Evolutionary conservation across 2,797 vertebrate species (phyloP).

Genomic region (Chaetophractus vellerosus): DNA sequence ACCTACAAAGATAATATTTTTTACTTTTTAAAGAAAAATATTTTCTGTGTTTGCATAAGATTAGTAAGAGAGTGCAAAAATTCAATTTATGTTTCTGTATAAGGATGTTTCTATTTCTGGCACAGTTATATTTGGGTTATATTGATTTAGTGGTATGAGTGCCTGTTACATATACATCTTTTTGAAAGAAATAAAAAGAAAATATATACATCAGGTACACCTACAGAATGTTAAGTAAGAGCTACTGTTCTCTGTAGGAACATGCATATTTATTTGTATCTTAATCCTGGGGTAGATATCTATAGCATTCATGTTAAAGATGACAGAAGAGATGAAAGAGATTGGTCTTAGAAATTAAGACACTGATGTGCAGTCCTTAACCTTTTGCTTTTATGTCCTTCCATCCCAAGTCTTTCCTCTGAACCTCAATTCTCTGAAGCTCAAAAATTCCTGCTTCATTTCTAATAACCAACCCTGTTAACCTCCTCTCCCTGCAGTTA

Average conservation of each 20-base stretch:
- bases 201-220: neutral
- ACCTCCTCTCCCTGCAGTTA: neutral
- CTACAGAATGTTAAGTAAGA: neutral
- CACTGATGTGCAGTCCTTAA: neutral
- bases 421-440: neutral
- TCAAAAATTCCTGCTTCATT: neutral
- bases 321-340: neutral
- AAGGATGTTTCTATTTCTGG: slow-evolving; percentile 1
- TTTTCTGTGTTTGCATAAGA: neutral
- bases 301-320: neutral
- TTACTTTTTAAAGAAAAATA: slow-evolving; percentile 53
- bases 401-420: neutral
- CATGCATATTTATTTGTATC: neutral
- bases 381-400: neutral
- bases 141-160: neutral
- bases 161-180: neutral
- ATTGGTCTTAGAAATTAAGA: neutral
- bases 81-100: neutral
- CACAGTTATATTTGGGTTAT: slow-evolving; percentile 1
- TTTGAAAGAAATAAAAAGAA: slow-evolving; percentile 55
- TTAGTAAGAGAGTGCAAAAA: neutral
- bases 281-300: neutral
- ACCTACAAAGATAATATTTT: slow-evolving; percentile 50
- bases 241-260: neutral
- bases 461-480: neutral